Evolutionary conservation across 2,888 invertebrate genomes (phyloP), one percentile per base, ranked within the genome.

Genomic region (Leptogaster cylindrica): DNA sequence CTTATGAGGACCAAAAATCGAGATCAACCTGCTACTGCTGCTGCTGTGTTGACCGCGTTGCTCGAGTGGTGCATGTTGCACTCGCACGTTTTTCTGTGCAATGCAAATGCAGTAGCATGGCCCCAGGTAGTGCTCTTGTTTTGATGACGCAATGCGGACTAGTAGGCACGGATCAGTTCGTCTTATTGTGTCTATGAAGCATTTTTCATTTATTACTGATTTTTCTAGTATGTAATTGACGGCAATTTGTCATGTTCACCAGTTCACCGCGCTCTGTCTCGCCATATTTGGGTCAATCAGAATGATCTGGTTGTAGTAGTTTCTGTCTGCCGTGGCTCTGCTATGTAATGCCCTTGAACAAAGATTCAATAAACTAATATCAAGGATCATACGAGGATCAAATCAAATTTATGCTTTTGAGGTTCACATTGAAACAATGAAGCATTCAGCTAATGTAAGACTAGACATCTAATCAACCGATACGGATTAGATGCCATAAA

Each of bases 51-150:
- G 31, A 31, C 5, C 46, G 46, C 8, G 44, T 25, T n/a, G 3
- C 18, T n/a, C 27, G 23, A 25, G 33, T 16, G 39, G 61, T 61
- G 44, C 44, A 44, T 61, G 44, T 31, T 27, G 41, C 18, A 44
- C 16, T 44, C 28, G 61, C 61, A 44, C 44, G 61, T 61, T 61
- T 61, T 61, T 44, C 61, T n/a, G 31, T 61, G 61, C n/a, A 61
- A 61, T 61, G 61, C 61, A 71, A 72, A 71, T 72, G 71, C 70
- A 67, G 72, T 72, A 72, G 72, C 72, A 71, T 71, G 61, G 66
- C 72, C 70, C 67, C 39, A 71, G 71, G 72, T 69, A 68, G 68
- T 72, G 71, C 66, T 71, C 72, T 72, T 71, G 71, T 72, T 72
- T 71, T 69, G 70, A 70, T 71, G 65, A 63, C 61, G 61, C 61